These are phyloP conservation scores for Myrmecophaga tridactyla DNA, from an alignment of 2,113 vertebrate species.

Conservation along the genomic window DNA sequence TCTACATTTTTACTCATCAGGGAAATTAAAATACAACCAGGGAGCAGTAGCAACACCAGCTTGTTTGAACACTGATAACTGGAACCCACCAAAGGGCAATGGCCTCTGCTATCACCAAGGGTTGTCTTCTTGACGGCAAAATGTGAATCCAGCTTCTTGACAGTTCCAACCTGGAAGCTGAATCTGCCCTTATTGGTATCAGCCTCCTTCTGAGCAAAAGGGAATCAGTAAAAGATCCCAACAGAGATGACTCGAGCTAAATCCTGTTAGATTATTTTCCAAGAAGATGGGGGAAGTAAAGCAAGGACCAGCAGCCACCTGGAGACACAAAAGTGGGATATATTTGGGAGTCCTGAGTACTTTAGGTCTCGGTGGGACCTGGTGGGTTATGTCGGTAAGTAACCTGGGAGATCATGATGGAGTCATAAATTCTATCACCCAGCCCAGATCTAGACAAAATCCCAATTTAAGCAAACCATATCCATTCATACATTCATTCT, in stretches of 20 bases:
- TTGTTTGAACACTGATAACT: neutral
- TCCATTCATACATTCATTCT: neutral
- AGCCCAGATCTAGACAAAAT: neutral
- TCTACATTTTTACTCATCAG: neutral
- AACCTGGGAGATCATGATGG: neutral
- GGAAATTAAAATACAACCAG: neutral
- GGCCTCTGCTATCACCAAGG: neutral
- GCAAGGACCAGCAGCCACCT: neutral
- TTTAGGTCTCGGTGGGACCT: neutral
- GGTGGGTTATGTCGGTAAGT: neutral
- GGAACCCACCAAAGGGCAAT: neutral
- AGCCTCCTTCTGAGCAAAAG: neutral
- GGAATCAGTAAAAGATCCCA: neutral
- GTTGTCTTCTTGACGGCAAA: neutral
- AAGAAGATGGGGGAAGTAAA: constrained; percentile 2
- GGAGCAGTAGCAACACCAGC: no score
- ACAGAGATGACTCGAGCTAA: neutral
- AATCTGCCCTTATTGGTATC: neutral
- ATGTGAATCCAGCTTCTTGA: neutral
- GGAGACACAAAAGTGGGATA: neutral
- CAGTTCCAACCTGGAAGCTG: neutral
- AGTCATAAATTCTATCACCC: neutral
- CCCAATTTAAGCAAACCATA: neutral
- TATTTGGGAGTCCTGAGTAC: neutral
- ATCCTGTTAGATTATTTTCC: neutral